Evolutionary conservation across 37 sponge, comb jelly and placozoan species (phyloP), one percentile per base, ranked within the genome.

Genomic region (Diacarnus erythraeanus): DNA sequence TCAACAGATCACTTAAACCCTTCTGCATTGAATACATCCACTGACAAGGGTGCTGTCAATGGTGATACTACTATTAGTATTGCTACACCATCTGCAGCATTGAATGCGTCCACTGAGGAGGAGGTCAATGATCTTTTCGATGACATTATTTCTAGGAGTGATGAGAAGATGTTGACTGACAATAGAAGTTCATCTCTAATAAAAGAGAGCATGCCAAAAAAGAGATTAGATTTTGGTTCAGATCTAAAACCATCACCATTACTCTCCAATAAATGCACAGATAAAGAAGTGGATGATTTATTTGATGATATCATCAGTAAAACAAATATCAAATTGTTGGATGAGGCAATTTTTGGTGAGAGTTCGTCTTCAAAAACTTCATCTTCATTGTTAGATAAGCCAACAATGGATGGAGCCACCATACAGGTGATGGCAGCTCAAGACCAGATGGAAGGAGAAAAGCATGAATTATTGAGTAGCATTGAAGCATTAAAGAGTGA

Each of bases 401-500:
- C 30, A 21, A 42, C 38, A 27, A 57, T 79, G 38, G 83, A 73
- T 44, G 84, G 64, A 9, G 54, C 77, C 0, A 34, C 59, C 3
- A 69, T 77, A 2, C 70, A 76, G 26, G 64, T 69, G 1, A 43
- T 39, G 27, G 17, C 54, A 42, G 71, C 69, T 18, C 54, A 51
- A 33, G 40, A 75, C 8, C 20, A 51, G 17, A 59, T 75, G 75
- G 75, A 80, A 23, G 37, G 39, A 38, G 80, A 80, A 69, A 72
- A 75, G 37, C 64, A 80, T 22, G 38, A 80, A 58, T 59, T 80
- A 34, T 58, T 77, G 23, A 59, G 59, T 30, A 84, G 43, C 33
- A 77, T 77, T 36, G 70, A 69, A 58, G 84, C 78, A 22, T 57
- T 84, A 20, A 76, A 77, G 71, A 70, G 61, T 42, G 77, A 84